Evolutionary conservation across 2,113 vertebrate genomes (phyloP).

Genomic region (Eolophus roseicapilla): DNA sequence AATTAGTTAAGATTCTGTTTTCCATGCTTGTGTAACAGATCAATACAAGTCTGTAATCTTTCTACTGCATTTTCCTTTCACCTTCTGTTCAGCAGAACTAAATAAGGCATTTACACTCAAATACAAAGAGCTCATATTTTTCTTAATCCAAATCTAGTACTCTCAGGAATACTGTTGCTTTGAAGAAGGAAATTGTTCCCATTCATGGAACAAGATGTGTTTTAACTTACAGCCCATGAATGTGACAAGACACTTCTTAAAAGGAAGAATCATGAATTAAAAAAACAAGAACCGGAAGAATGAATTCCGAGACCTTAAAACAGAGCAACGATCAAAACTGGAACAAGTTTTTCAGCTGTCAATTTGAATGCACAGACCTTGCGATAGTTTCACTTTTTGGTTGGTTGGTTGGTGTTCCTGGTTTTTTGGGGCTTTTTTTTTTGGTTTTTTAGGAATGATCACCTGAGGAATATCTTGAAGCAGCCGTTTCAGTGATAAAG

Average conservation of each 20-base stretch:
- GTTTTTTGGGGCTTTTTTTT: background rate
- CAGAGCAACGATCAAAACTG: background rate
- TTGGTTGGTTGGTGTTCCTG: background rate
- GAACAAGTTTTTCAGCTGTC: background rate
- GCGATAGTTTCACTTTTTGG: background rate
- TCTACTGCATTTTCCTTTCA: background rate
- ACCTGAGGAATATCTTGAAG: background rate
- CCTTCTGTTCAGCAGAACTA: background rate
- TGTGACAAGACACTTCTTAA: background rate
- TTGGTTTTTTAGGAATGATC: background rate
- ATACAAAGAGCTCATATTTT: background rate
- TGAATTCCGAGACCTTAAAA: background rate
- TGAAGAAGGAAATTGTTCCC: background rate
- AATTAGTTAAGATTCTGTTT: background rate
- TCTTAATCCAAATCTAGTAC: background rate
- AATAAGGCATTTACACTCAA: background rate
- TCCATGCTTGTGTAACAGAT: background rate
- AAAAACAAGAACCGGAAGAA: constrained; percentile 11
- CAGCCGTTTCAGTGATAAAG: background rate
- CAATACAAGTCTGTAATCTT: background rate
- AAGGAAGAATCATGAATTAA: background rate
- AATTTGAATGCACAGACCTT: background rate
- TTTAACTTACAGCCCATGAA: constrained; percentile 6
- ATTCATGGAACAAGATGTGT: background rate
- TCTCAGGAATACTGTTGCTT: background rate